Base-by-base conservation (phyloP, 2,113 vertebrate species). In the Stictonetta naevosa region DNA sequence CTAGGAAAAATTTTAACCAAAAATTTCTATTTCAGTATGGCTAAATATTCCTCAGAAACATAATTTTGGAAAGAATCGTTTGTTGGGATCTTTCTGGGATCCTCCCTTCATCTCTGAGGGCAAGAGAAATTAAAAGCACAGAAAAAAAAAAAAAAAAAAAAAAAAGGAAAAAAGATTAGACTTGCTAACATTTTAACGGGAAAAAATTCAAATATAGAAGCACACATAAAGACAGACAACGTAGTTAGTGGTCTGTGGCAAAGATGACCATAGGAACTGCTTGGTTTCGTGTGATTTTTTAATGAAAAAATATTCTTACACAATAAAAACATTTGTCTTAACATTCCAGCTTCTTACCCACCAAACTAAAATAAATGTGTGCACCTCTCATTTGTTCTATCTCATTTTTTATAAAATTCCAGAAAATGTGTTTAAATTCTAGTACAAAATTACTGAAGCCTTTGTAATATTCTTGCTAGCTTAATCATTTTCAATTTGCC, bases 271-370 rank as follows among this genome's bases (percentile, higher is more conserved):
- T 26, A 93, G 64, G 52, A 96, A 55, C 22, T 68, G 6, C 42
- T 28, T 72, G 56, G 19, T 88, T 94, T 94, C 21, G 64, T 63
- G 69, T 48, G 66, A 88, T 29, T 88, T 93, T 91, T 75, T 26
- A 15, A 63, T 60, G 17, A 81, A 90, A 91, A 81, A 88, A 42
- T 36, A 5, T 82, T 93, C 80, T 88, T 36, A 31, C 33, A 53
- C 29, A 94, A 75, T 25, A 90, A 62, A 90, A 89, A 33, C 3
- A 59, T 91, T 72, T 93, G 83, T 77, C 64, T 93, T 34, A 81
- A 88, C 76, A 74, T 52, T 73, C 26, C 86, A 52, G 20, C 22
- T 72, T 78, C 76, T 75, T 63, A 78, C 11, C 36, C 73, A 86
- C 10, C 8, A 67, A 90, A 73, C 12, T 63, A 81, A 77, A 73